Base-by-base conservation (phyloP, 1,140 invertebrate genomes). In the Drosophila ambigua region DNA sequence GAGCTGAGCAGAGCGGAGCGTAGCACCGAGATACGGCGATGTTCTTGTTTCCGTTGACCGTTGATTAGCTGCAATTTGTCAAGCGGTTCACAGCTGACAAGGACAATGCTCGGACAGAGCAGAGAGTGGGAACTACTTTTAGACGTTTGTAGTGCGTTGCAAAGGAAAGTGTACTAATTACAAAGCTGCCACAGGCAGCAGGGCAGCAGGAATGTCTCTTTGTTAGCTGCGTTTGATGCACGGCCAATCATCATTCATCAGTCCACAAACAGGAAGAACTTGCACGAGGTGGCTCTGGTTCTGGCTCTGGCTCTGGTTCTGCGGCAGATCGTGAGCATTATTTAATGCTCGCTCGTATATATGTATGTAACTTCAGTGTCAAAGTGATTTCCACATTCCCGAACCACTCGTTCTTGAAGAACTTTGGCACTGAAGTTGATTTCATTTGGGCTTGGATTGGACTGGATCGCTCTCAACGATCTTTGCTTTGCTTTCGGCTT, bases 31-130 rank as follows among this genome's bases (percentile, higher is more conserved):
- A 35, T 52, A 13, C 26, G 41, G 13, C 20, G 61, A 35, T 53
- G 24, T 50, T 44, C 16, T 23, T 49, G 46, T 61, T 62, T 24
- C 58, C 55, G 62, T 69, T 76, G 48, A 35, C 65, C 58, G 68
- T 35, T 63, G 80, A 83, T 83, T 83, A 84, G 80, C 77, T 80
- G 80, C 66, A 83, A 83, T 83, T 83, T 83, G 80, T 83, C 76
- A 84, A 59, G 51, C 43, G 49, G 64, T 49, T 79, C 9, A 49
- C 71, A 39, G 68, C 67, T 75, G 80, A 82, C 81, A 83, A 85
- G 81, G 80, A 84, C 81, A 83, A 72, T 65, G 49, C 31, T 35
- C 31, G 31, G 8, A 35, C 28, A 72, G 57, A 72, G 57, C 55
- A 63, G 24, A 49, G n/a, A 57, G 31, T 28, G 54, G 62, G 24